Conservation (phyloP, 2,888 invertebrate species). For the Acanthosepion pharaonis region DNA sequence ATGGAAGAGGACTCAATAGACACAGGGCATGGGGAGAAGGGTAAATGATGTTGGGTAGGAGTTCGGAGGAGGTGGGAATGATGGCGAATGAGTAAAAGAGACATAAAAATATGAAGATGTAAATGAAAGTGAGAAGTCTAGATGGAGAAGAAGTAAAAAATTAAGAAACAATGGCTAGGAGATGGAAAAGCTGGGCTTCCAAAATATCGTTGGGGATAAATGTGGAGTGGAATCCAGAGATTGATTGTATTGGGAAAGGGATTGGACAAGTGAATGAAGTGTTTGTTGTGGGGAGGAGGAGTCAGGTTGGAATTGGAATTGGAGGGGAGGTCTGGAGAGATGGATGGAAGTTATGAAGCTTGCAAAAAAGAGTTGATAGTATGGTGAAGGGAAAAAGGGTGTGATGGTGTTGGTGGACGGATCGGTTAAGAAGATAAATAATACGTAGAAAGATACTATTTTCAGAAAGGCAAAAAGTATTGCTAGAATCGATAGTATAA, state of each 20-base stretch:
- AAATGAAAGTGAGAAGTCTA: background rate
- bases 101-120: no score
- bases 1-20: slow-evolving; percentile 33
- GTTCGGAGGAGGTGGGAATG: background rate
- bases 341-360: background rate
- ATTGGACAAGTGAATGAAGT: background rate
- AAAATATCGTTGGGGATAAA: background rate
- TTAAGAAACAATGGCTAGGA: background rate
- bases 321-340: background rate
- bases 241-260: background rate
- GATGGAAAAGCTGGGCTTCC: background rate
- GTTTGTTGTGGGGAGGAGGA: background rate
- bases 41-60: background rate
- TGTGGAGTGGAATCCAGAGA: background rate
- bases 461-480: no score
- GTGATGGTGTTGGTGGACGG: background rate
- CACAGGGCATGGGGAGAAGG: background rate
- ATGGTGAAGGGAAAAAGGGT: background rate
- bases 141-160: no score
- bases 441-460: no score
- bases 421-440: background rate
- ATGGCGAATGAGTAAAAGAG: background rate
- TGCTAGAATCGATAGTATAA: no score
- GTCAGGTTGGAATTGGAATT: slow-evolving; percentile 18
- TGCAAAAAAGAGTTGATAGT: background rate